Evolutionary conservation across 2,888 invertebrate species (phyloP).

Genomic region (Drepanosiphum platanoidis): DNA sequence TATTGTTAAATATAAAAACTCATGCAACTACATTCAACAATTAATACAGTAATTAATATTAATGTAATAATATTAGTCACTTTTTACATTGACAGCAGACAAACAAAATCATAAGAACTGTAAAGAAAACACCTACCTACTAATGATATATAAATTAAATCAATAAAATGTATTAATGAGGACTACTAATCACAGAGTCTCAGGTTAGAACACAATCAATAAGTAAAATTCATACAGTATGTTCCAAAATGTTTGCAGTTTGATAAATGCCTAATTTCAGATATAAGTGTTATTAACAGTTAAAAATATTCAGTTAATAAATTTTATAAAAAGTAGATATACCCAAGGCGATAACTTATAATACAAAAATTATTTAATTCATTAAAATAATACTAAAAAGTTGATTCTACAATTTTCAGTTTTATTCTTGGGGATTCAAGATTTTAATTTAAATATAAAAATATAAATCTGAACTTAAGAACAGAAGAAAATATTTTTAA

Average conservation of each 20-base stretch:
- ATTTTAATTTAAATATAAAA: no score
- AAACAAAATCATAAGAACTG: constrained; percentile 17
- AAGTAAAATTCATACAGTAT: background rate
- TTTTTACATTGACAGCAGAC: background rate
- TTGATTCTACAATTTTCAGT: no score
- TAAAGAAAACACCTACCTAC: background rate
- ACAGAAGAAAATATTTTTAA: background rate
- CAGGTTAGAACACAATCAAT: background rate
- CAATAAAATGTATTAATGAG: background rate
- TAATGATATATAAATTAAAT: constrained; percentile 9
- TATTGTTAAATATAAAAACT: constrained; percentile 43
- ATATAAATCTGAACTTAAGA: background rate
- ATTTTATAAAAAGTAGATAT: background rate
- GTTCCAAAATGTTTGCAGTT: background rate
- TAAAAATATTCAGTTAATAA: background rate
- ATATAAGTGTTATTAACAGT: background rate
- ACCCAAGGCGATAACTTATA: background rate
- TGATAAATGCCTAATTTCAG: background rate
- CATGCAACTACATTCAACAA: constrained; percentile 42
- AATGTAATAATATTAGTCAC: constrained; percentile 29
- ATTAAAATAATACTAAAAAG: no score
- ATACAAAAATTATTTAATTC: no score
- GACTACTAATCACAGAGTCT: background rate
- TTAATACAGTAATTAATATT: constrained; percentile 2
- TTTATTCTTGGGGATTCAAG: no score